A percentile compares a stretch with the other conserved stretches of the same genome.
phyloP scores from a whole-genome alignment of 2,888 invertebrate species.

The Frankliniella fusca region DNA sequence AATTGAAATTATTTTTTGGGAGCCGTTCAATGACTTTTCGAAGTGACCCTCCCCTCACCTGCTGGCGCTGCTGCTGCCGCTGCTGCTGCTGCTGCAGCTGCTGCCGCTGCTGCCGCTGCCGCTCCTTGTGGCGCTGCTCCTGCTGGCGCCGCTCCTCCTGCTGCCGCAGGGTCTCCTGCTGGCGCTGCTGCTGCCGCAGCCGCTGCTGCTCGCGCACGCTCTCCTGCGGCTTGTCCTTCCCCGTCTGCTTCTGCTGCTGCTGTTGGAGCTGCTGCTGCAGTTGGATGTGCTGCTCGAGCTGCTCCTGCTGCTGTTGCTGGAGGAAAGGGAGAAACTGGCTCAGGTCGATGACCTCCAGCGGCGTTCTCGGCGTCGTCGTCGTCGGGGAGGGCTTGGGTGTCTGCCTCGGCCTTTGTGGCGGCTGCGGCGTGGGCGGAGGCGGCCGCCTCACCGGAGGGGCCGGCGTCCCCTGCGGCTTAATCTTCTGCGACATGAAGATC shows the following conservation, averaged over 20 bases:
- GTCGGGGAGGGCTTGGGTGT: neutral
- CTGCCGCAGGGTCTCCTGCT: conserved; percentile 9
- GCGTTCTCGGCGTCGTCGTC: neutral
- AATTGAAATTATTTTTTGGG: too few relatives aligned
- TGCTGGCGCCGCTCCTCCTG: neutral
- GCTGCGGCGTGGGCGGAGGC: neutral
- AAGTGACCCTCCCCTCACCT: too few relatives aligned
- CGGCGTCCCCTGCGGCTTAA: neutral
- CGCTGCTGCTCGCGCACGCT: neutral
- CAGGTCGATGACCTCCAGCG: conserved; percentile 5
- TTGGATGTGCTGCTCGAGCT: neutral
- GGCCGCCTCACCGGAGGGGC: neutral
- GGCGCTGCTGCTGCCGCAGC: conserved; percentile 17
- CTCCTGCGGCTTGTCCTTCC: conserved; percentile 10
- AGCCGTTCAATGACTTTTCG: too few relatives aligned
- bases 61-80: neutral
- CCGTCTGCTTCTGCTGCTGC: neutral
- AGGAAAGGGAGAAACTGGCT: neutral
- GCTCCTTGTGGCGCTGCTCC: neutral
- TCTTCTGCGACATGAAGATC: conserved; percentile 5
- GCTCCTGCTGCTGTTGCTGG: neutral
- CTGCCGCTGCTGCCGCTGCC: neutral
- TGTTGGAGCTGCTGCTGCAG: neutral
- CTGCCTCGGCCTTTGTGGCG: neutral
- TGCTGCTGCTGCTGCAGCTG: conserved; percentile 2